Evolutionary conservation across 35 echinoderm and acorn worm genomes (phyloP).

Genomic region (Holothuria glaberrima): DNA sequence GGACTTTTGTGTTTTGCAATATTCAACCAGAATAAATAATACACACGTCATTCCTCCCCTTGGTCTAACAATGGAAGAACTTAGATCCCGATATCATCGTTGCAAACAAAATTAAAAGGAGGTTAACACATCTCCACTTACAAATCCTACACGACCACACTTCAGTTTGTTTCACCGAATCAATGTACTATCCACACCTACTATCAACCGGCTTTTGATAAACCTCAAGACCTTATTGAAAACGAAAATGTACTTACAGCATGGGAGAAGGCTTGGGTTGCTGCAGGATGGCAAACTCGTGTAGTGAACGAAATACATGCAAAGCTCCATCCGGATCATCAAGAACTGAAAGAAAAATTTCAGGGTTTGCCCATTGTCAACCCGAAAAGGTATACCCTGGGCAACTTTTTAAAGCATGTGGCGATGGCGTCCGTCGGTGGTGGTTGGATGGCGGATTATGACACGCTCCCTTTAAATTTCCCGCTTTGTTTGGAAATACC

Average conservation of each 20-base stretch:
- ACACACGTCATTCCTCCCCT: not conserved
- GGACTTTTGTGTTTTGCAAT: conserved; percentile 27
- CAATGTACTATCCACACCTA: conserved; percentile 7
- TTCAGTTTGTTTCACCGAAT: not conserved
- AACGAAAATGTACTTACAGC: not conserved
- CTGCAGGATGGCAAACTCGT: conserved; percentile 1
- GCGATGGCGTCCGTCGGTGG: no score
- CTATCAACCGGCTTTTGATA: not conserved
- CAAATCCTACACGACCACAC: no score
- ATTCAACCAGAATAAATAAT: no score
- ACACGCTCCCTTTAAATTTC: no score
- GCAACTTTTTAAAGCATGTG: no score
- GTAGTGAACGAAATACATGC: not conserved
- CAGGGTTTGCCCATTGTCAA: no score
- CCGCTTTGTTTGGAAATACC: no score
- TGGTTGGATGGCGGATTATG: no score
- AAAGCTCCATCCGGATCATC: no score
- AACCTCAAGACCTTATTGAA: no score
- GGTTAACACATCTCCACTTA: not conserved
- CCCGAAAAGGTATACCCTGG: no score
- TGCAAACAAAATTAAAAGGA: not conserved
- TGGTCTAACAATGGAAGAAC: not conserved
- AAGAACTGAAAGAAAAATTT: no score
- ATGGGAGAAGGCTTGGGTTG: not conserved
- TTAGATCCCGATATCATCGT: not conserved